Percentiles rank a stretch among this genome's conserved stretches.
Conservation (phyloP, 2,888 invertebrate genomes). For the Drosophila siamana region DNA sequence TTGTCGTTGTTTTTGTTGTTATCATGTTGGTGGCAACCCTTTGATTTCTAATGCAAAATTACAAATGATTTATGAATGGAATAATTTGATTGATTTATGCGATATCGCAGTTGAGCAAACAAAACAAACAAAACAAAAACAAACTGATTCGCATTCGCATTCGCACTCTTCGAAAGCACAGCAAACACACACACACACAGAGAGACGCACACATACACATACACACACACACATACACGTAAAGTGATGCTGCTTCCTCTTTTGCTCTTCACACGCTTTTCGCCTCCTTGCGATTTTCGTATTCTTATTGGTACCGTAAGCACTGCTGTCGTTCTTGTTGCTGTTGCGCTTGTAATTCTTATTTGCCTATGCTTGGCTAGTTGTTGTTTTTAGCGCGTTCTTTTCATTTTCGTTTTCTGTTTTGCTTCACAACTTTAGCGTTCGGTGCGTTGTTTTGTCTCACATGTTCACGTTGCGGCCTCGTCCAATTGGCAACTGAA, state of each 20-base stretch:
- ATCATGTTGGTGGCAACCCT: conserved; percentile 48
- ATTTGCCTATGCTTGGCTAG: conserved; percentile 38
- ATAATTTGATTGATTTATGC: conserved; percentile 18
- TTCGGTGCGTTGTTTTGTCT: conserved; percentile 45
- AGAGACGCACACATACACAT: background rate
- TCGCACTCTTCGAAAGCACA: conserved; percentile 1
- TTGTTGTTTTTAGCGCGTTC: conserved; percentile 44
- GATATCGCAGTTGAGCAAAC: conserved; percentile 11
- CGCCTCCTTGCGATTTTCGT: too few species aligned
- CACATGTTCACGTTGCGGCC: conserved; percentile 40
- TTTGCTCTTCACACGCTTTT: background rate
- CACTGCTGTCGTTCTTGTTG: conserved; percentile 41
- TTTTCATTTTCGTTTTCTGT: conserved; percentile 39
- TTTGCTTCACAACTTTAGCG: conserved; percentile 48
- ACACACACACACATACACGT: background rate
- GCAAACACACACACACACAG: background rate
- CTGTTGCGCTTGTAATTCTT: conserved; percentile 44
- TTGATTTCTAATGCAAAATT: conserved; percentile 16
- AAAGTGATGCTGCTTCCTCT: conserved; percentile 13
- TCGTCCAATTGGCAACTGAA: conserved; percentile 51
- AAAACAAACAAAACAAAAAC: conserved; percentile 51
- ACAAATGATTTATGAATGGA: conserved; percentile 2
- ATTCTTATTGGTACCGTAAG: conserved; percentile 62
- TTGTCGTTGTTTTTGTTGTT: conserved; percentile 32
- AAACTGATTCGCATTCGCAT: conserved; percentile 47